These are phyloP conservation scores for Machimus atricapillus DNA, from an alignment of 2,888 invertebrate species.

Conservation along the genomic window DNA sequence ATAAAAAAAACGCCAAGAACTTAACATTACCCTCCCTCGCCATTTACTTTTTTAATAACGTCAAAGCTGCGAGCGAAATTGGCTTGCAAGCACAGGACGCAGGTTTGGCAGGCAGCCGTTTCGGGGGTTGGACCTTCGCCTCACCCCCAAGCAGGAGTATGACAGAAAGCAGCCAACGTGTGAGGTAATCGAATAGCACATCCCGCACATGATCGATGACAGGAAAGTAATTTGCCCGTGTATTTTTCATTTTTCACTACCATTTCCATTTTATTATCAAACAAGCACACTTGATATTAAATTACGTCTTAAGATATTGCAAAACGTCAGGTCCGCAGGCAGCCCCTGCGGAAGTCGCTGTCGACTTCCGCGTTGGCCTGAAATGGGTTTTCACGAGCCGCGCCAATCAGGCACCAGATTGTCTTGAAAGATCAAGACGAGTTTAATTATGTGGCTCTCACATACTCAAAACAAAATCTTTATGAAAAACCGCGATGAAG, in stretches of 20 bases:
- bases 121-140: neutral
- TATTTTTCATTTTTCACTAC: constrained; percentile 10
- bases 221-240: constrained; percentile 30
- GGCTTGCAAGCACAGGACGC: neutral
- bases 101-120: neutral
- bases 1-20: neutral
- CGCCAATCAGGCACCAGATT: neutral
- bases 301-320: neutral
- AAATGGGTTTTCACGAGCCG: neutral
- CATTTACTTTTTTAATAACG: constrained; percentile 19
- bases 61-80: neutral
- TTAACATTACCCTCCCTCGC: neutral
- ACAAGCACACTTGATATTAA: neutral
- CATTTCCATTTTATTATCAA: constrained; percentile 26
- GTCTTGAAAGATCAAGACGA: neutral
- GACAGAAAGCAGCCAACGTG: constrained; percentile 7
- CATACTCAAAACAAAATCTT: neutral
- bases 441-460: neutral
- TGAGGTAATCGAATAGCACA: constrained; percentile 11
- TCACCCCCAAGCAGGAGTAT: neutral
- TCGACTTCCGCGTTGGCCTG: neutral
- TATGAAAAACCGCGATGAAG: neutral
- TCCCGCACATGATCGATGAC: constrained; percentile 35
- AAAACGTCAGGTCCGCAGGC: neutral
- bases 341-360: neutral